phyloP scores from a whole-genome alignment of 1,140 invertebrate species.

The Temnothorax curvispinosus region DNA sequence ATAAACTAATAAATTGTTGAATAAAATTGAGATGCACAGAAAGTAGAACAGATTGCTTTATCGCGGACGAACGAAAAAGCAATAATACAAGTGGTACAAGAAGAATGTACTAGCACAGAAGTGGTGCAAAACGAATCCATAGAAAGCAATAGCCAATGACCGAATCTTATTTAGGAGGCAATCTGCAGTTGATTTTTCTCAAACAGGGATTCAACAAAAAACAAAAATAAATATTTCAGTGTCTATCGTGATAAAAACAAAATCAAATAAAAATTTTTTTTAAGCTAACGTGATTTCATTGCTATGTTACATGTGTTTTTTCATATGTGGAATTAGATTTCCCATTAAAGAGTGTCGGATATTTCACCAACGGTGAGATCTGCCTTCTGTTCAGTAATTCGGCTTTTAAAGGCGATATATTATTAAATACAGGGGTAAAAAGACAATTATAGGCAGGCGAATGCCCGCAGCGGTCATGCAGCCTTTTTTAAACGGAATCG shows the following conservation, averaged over 20 bases:
- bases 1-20: background rate
- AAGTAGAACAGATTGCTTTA: slow-evolving; percentile 14
- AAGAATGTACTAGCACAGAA: slow-evolving; percentile 4
- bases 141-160: slow-evolving; percentile 32
- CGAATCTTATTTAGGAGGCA: slow-evolving; percentile 30
- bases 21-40: background rate
- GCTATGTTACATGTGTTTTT: background rate
- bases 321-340: background rate
- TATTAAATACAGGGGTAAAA: slow-evolving; percentile 25
- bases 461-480: slow-evolving; percentile 69
- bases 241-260: background rate
- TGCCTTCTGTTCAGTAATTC: slow-evolving; percentile 20
- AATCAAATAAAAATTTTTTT: background rate
- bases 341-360: background rate
- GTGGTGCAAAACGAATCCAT: background rate
- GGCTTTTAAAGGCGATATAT: slow-evolving; percentile 4
- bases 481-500: slow-evolving; percentile 69
- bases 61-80: background rate
- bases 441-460: slow-evolving; percentile 41
- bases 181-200: slow-evolving; percentile 34
- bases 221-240: background rate
- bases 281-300: background rate
- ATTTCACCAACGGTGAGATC: background rate
- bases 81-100: background rate
- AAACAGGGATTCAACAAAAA: background rate